phyloP scores from a whole-genome alignment of 2,888 invertebrate genomes.

The Parnassius apollo region DNA sequence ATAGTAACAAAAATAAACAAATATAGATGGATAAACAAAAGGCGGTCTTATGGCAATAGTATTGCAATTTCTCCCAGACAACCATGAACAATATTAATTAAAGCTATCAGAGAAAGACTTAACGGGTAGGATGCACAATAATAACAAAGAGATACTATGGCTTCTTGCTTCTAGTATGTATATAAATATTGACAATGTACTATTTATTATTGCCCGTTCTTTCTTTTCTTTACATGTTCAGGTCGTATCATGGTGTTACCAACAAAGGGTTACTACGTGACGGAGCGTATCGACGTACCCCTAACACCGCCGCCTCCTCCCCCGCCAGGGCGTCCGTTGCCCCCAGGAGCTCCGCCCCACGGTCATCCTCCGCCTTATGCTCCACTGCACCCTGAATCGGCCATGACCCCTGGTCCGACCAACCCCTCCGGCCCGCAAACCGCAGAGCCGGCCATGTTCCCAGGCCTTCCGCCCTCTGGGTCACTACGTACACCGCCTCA shows the following conservation, averaged over 20 bases:
- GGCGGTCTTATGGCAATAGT: no score
- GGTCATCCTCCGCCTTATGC: slow-evolving; percentile 8
- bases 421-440: slow-evolving; percentile 15
- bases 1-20: no score
- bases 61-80: no score
- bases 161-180: no score
- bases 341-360: slow-evolving; percentile 16
- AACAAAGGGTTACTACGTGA: slow-evolving; percentile 69
- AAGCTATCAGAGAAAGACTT: no score
- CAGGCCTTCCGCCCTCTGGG: slow-evolving; percentile 21
- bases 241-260: slow-evolving; percentile 70
- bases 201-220: neutral
- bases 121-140: no score
- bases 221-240: slow-evolving; percentile 31
- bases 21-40: no score
- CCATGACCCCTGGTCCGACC: neutral
- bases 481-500: slow-evolving; percentile 37
- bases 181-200: neutral
- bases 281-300: slow-evolving; percentile 63
- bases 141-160: no score
- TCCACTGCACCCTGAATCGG: neutral
- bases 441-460: slow-evolving; percentile 19
- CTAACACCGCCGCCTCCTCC: slow-evolving; percentile 37
- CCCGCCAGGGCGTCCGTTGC: slow-evolving; percentile 19
- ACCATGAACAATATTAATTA: no score